Percentiles rank a stretch among this genome's conserved stretches.
Evolutionary conservation across 2,888 invertebrate genomes (phyloP).

Genomic region (Drosophila kokeensis): DNA sequence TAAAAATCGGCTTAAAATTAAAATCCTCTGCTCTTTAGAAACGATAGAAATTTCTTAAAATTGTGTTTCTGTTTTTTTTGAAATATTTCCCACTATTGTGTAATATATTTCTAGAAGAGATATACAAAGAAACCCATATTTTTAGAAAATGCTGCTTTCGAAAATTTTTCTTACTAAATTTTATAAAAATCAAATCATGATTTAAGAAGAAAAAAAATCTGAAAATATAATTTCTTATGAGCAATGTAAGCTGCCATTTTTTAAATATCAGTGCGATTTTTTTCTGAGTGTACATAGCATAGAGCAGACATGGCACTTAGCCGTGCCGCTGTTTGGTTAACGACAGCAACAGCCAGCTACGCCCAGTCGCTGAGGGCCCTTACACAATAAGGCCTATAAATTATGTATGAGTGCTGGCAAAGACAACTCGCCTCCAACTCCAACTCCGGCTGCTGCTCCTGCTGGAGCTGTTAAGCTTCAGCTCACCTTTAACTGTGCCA

Average conservation of each 20-base stretch:
- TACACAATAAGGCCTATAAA: constrained; percentile 61
- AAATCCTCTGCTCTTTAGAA: background rate
- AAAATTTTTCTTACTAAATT: background rate
- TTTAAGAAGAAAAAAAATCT: background rate
- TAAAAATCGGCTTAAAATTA: accelerated
- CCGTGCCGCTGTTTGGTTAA: constrained; percentile 67
- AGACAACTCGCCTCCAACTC: constrained; percentile 20
- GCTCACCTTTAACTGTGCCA: constrained; percentile 46
- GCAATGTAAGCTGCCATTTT: background rate
- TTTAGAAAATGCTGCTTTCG: background rate
- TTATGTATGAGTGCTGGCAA: constrained; percentile 69
- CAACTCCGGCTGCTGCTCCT: constrained; percentile 5
- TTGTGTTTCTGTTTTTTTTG: background rate
- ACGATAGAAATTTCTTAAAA: background rate
- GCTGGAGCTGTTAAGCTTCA: constrained; percentile 16
- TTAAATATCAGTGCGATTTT: background rate
- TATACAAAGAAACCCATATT: background rate
- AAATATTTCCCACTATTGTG: background rate
- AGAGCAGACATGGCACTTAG: constrained; percentile 65
- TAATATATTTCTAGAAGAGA: background rate
- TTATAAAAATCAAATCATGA: background rate
- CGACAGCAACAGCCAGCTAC: constrained; percentile 55
- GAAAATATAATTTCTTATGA: background rate
- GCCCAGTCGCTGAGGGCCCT: constrained; percentile 54
- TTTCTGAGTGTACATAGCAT: background rate